Percentiles rank a stretch among this genome's conserved stretches.
phyloP scores from a whole-genome alignment of 2,888 invertebrate genomes.

The Drosophila histrio region DNA sequence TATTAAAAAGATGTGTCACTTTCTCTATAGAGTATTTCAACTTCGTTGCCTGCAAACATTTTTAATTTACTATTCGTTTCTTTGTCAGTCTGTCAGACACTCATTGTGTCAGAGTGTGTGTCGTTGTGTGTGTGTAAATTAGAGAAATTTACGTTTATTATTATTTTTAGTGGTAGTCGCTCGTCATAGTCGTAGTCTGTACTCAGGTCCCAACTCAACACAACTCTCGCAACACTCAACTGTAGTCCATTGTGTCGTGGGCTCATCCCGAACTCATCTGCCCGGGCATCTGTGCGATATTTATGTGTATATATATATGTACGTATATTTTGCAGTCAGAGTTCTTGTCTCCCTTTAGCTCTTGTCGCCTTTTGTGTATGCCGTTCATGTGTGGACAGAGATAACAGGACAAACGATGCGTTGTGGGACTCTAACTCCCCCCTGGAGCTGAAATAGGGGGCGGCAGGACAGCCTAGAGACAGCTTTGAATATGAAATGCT shows the following conservation, averaged over 20 bases:
- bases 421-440: slow-evolving; percentile 12
- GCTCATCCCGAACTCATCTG: slow-evolving; percentile 43
- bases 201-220: not conserved
- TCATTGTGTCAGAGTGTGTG: not conserved
- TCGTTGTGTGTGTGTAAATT: slow-evolving; percentile 55
- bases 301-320: slow-evolving; percentile 80
- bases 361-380: slow-evolving; percentile 55
- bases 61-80: not conserved
- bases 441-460: not conserved
- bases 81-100: slow-evolving; percentile 4
- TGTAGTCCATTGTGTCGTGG: slow-evolving; percentile 62
- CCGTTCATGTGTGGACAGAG: slow-evolving; percentile 66
- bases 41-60: not conserved
- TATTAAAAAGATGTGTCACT: no score
- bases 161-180: slow-evolving; percentile 75
- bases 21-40: not conserved
- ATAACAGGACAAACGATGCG: slow-evolving; percentile 60
- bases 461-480: slow-evolving; percentile 2
- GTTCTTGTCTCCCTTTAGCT: not conserved
- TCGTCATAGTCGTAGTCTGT: slow-evolving; percentile 61
- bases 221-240: slow-evolving; percentile 13
- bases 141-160: slow-evolving; percentile 80
- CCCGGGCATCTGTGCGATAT: slow-evolving; percentile 69
- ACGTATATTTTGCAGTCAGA: slow-evolving; percentile 59
- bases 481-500: slow-evolving; percentile 71